Evolutionary conservation across 2,797 vertebrate species (phyloP), one percentile per base, ranked within the genome.

Genomic region (Cirrhinus mrigala): DNA sequence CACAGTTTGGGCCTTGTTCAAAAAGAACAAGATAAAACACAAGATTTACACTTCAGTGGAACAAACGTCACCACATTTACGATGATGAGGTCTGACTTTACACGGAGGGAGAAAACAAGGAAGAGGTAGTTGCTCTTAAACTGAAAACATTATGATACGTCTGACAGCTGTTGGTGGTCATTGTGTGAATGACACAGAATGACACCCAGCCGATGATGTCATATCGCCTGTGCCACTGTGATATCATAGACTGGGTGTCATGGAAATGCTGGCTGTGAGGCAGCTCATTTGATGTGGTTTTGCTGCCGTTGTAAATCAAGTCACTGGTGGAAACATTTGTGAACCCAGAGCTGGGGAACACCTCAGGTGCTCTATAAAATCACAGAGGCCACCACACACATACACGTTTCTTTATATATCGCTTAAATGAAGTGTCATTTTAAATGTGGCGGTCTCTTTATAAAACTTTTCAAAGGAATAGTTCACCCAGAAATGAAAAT

Each of bases 281-380:
- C 12, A 11, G 40, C 46, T 29, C 8, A 68, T 86, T 89, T 89
- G 85, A 92, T 88, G 88, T 90, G 86, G 78, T 60, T 14, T 58
- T 29, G 44, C 62, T 18, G n/a, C 33, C 58, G 69, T 64, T 70
- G 29, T 83, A 75, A 87, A 89, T 80, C 70, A 76, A 76, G 74
- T 16, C 15, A 33, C 66, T 56, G 79, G 75, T 66, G 87, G 84
- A 66, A 77, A 80, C 82, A 86, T 87, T 86, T 77, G 76, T 87
- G 82, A 88, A 90, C 84, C 79, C 62, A 20, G 74, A 76, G 46
- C 70, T 22, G 15, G 68, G 74, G 81, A 78, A 56, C 48, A 27
- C 24, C 73, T 62, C 81, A 56, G 77, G 62, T 56, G 80, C 27
- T 29, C 60, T 64, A 27, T 60, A 60, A 82, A 82, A 69, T 48